Evolutionary conservation across 2,113 vertebrate genomes (phyloP), one percentile per base, ranked within the genome.

Genomic region (Collichthys lucidus): DNA sequence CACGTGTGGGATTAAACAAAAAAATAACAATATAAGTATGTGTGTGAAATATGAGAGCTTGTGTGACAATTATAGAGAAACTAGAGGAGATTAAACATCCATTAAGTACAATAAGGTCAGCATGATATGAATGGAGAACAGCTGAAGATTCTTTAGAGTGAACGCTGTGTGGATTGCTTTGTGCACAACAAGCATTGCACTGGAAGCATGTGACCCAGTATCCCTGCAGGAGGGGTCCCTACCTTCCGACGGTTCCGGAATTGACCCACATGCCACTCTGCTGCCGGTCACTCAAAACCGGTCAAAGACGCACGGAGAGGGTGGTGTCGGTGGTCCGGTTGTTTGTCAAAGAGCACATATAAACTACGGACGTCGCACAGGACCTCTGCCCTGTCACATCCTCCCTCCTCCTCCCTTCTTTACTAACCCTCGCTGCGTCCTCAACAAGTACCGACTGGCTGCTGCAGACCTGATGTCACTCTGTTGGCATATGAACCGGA

Each of bases 201-300:
- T 42, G 70, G 24, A 42, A 82, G 84, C 93, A 94, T 91, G 91
- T 93, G 92, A 92, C 84, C 72, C 55, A 63, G 46, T 55, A 70
- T 57, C 75, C 17, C 62, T 81, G 81, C 78, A 89, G 85, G 72
- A 82, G 72, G 77, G 68, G 63, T 86, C 79, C 95, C 91, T 95
- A 95, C 94, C 94, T 95, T 95, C 94, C 95, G 90, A 95, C 94
- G 87, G 92, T 92, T 91, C 92, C 94, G 86, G 94, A 92, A 85
- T 89, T 94, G 91, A 95, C 94, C 95, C 95, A 95, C 95, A 96
- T 95, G 94, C 94, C 95, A 94, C 92, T 89, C 82, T 72, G 86
- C 78, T 80, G 83, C 80, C 74, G 87, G 91, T 86, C 89, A 77
- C 80, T 87, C 82, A 82, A 90, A 90, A 87, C 87, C 92, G 90